Conservation (phyloP, 2,113 vertebrate genomes). For the Gavia stellata region DNA sequence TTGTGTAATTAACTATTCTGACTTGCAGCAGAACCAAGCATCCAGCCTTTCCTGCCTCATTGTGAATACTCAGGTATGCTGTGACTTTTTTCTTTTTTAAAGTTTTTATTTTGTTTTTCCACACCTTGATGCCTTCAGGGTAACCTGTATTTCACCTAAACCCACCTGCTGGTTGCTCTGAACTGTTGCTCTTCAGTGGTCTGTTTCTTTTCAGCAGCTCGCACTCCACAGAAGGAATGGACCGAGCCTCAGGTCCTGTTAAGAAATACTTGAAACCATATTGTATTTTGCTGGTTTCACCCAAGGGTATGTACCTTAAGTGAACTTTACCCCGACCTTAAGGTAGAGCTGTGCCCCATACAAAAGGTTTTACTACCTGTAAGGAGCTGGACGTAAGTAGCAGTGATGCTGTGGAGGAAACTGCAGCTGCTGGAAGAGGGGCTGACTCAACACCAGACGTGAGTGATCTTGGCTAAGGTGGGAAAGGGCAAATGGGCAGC, state of each 20-base stretch:
- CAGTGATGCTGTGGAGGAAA: neutral
- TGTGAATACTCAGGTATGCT: neutral
- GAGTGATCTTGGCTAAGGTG: rapidly evolving
- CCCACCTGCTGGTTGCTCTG: neutral
- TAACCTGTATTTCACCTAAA: neutral
- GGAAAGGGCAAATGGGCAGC: neutral
- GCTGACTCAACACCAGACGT: neutral
- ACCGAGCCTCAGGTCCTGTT: neutral
- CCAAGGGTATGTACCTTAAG: neutral
- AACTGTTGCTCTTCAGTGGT: neutral
- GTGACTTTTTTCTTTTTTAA: neutral
- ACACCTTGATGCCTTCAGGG: neutral
- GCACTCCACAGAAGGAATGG: neutral
- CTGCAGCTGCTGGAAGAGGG: neutral
- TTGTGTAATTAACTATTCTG: neutral
- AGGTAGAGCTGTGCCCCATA: neutral
- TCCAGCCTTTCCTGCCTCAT: neutral
- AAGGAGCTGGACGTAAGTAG: neutral
- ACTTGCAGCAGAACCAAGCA: neutral
- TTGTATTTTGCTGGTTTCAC: neutral
- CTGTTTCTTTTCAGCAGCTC: neutral
- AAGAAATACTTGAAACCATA: neutral
- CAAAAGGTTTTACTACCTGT: neutral
- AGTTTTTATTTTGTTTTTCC: neutral
- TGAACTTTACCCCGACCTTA: neutral